Evolutionary conservation across 2,113 vertebrate genomes (phyloP).

Genomic region (Egretta garzetta): DNA sequence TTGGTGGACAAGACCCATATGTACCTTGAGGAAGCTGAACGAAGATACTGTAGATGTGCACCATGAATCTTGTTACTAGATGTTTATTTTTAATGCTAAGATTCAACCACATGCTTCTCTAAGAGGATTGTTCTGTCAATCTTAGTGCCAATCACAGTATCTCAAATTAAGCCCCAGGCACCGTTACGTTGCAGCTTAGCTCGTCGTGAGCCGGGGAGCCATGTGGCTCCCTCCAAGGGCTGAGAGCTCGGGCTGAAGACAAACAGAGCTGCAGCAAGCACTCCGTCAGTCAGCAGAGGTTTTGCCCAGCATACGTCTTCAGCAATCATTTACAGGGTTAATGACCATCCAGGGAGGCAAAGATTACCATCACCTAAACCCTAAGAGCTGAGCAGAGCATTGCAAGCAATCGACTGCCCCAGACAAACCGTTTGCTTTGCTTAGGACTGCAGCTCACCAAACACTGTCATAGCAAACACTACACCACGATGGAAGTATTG

Average conservation of each 20-base stretch:
- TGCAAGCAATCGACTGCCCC: background rate
- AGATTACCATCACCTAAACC: background rate
- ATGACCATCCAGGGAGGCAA: constrained; percentile 1
- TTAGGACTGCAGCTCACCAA: background rate
- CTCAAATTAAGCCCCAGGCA: background rate
- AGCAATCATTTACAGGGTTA: background rate
- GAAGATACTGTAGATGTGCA: background rate
- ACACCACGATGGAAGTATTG: background rate
- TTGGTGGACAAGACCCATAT: background rate
- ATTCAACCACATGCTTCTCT: background rate
- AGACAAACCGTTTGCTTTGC: background rate
- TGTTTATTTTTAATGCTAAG: constrained; percentile 19
- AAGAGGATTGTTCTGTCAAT: background rate
- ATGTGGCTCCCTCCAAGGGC: background rate
- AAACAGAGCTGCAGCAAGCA: background rate
- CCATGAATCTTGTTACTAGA: background rate
- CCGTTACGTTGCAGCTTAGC: background rate
- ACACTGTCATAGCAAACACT: background rate
- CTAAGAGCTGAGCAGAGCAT: background rate
- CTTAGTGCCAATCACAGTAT: background rate
- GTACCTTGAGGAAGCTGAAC: background rate
- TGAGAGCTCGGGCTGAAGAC: background rate
- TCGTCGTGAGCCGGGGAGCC: background rate
- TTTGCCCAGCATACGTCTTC: background rate
- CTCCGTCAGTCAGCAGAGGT: background rate